Evolutionary conservation across 2,797 vertebrate species (phyloP), one percentile per base, ranked within the genome.

Genomic region (Gymnopithys bicolor): DNA sequence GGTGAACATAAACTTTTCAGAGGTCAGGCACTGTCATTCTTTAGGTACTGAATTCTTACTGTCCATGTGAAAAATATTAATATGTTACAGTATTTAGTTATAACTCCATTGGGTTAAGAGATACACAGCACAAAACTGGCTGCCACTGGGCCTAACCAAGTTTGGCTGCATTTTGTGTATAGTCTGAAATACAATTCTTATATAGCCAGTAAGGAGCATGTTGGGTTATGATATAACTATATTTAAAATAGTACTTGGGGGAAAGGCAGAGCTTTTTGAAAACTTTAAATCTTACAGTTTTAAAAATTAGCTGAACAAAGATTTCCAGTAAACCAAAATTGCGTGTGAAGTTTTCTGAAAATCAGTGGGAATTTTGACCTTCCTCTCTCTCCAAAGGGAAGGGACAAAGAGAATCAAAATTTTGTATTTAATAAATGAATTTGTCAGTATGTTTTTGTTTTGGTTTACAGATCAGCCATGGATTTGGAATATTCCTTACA

Each of bases 401-500:
- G 18, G n/a, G 22, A 85, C 5, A 33, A 87, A 70, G 33, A 89
- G 10, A 49, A 78, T 30, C 9, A 45, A 35, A 63, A 69, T 67
- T 59, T 59, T 55, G n/a, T 16, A 22, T 46, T 84, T 78, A 46
- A 49, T 74, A 56, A 81, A 45, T 45, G 35, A 77, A 22, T 77
- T 66, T 87, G 3, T 59, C 22, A 76, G 7, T 28, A 3, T 89
- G 30, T 51, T 91, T 91, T 67, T 89, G 28, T 69, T 96, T 76
- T 88, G 80, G 8, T 76, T 95, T 89, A 88, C 97, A 99, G 99
- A 99, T 98, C 98, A 98, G 28, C 99, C 99, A 0, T 99, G 99
- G 99, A 98, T 99, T 97, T 99, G 99, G 99, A 99, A 99, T 95
- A 99, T 99, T 96, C 98, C 99, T 37, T 98, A 99, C 91, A 97